These are phyloP conservation scores for Drosophila repletoides DNA, from an alignment of 1,140 invertebrate species.

Conservation along the genomic window DNA sequence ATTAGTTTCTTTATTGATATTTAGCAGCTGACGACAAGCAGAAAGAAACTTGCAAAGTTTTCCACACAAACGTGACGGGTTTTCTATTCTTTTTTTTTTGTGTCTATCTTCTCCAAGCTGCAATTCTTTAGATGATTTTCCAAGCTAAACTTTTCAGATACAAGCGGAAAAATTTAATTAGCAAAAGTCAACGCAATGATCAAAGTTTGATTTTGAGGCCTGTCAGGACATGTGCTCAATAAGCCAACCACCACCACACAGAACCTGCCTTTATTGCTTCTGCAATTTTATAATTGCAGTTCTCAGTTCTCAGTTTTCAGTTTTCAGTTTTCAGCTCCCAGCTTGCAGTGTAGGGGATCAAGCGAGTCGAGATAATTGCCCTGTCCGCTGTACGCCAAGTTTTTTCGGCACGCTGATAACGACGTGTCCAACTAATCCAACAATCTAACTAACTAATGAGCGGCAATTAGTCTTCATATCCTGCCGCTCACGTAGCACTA, in stretches of 20 bases:
- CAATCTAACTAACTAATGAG: slow-evolving; percentile 39
- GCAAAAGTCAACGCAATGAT: slow-evolving; percentile 19
- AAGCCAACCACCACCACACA: not conserved
- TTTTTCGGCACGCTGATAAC: slow-evolving; percentile 29
- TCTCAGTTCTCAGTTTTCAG: slow-evolving; percentile 16
- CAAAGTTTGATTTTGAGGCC: slow-evolving; percentile 22
- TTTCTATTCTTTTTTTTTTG: too few species aligned
- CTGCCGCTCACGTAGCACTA: slow-evolving; percentile 1
- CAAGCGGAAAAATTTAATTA: slow-evolving; percentile 62
- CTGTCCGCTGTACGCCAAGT: slow-evolving; percentile 33
- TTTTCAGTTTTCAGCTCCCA: slow-evolving; percentile 3
- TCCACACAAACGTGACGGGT: slow-evolving; percentile 19
- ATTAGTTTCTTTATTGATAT: slow-evolving; percentile 75
- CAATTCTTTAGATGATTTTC: slow-evolving; percentile 48
- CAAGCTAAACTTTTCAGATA: slow-evolving; percentile 49
- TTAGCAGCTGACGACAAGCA: slow-evolving; percentile 60
- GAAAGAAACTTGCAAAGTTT: slow-evolving; percentile 41
- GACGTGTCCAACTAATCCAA: slow-evolving; percentile 25
- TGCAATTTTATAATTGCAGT: slow-evolving; percentile 30
- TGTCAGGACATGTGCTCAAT: slow-evolving; percentile 2
- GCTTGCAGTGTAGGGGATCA: not conserved
- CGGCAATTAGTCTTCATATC: slow-evolving; percentile 49
- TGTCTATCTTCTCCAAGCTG: not conserved
- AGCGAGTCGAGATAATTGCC: slow-evolving; percentile 23
- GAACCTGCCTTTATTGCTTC: not conserved